Evolutionary conservation across 2,888 invertebrate genomes (phyloP), one percentile per base, ranked within the genome.

Genomic region (Fabriciana adippe): DNA sequence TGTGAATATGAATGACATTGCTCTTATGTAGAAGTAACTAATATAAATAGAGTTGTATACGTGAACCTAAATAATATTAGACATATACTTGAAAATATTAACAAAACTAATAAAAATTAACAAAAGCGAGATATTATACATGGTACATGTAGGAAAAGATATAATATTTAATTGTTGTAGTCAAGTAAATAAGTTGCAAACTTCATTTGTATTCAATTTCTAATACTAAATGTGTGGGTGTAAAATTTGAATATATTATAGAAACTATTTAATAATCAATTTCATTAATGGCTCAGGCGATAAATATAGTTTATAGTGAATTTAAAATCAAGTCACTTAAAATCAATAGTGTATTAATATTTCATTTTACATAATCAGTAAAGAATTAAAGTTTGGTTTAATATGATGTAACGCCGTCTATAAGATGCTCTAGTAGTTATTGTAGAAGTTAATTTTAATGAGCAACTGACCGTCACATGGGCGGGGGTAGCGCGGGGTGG

Each of bases 201-300:
- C 18, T 14, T 26, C 26, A 53, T 67, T 64, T 16, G 55, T 60
- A 60, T 65, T 63, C 59, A 70, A 68, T 68, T 66, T 70, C 63
- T 70, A 70, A 66, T 66, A 60, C 51, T 55, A 68, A 62, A 68
- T 31, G 21, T 51, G 65, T 66, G 63, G 67, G 70, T 55, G 65
- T 65, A 48, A 59, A 65, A 70, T 68, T 55, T 70, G 68, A 70
- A 68, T 68, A 68, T 48, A 68, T 70, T 66, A 70, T 55, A 55
- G 62, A 68, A 63, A 64, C 55, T 14, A 55, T 65, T 67, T 66
- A 66, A 64, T 66, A 68, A 68, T 66, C 67, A 57, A 68, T 71
- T 62, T 69, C 41, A 26, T 65, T 62, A 55, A 62, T 69, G 54
- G 56, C 55, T 67, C 59, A 48, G 51, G 67, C 64, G 55, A 54